Evolutionary conservation across 92 coral and sea anemone species (phyloP).

Genomic region (Epizoanthus stellaris): DNA sequence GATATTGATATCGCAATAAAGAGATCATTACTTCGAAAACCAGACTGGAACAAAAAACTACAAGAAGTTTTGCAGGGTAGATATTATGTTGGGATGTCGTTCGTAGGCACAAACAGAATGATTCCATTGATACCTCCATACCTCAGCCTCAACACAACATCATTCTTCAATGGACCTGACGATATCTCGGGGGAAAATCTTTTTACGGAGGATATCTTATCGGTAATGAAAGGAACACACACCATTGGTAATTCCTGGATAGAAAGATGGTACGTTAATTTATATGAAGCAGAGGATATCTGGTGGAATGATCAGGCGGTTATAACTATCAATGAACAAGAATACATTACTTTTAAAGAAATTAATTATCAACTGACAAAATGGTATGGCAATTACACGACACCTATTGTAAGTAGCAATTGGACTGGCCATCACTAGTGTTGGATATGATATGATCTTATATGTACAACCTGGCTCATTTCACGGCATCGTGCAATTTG

Average conservation of each 20-base stretch:
- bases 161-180: conserved; percentile 61
- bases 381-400: conserved; percentile 66
- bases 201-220: conserved; percentile 40
- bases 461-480: too few species aligned
- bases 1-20: conserved; percentile 63
- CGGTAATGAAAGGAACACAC: conserved; percentile 42
- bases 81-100: conserved; percentile 62
- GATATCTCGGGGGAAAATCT: conserved; percentile 65
- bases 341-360: conserved; percentile 49
- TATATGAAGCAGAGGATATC: conserved; percentile 36
- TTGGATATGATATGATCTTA: background rate
- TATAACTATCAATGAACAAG: conserved; percentile 46
- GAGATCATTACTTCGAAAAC: conserved; percentile 4
- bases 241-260: conserved; percentile 12
- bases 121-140: conserved; percentile 57
- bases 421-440: conserved; percentile 22
- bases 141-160: conserved; percentile 47
- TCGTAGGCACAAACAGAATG: conserved; percentile 35
- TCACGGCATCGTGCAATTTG: too few species aligned
- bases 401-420: conserved; percentile 28
- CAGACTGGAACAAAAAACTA: conserved; percentile 15
- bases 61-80: conserved; percentile 38
- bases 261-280: conserved; percentile 47
- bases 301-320: conserved; percentile 59
- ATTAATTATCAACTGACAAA: conserved; percentile 38